Evolutionary conservation across 2,888 invertebrate genomes (phyloP), one percentile per base, ranked within the genome.

Genomic region (Notodonta dromedarius): DNA sequence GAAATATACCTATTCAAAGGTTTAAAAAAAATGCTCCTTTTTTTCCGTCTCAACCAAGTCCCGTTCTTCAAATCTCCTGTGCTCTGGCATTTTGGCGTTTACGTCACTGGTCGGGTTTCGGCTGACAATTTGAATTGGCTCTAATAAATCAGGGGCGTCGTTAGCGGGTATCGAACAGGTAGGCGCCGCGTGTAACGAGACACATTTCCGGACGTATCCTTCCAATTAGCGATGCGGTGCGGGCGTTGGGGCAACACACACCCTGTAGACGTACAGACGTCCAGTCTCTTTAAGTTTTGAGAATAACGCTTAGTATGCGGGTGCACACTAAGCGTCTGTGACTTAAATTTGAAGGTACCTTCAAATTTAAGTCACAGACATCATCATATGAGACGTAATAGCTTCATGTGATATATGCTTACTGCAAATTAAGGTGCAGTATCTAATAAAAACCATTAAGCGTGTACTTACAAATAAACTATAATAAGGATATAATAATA

Each of bases 161-260:
- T 86, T 86, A 84, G 84, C 66, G 69, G 57, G 64, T 53, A 58
- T 44, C 62, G 72, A 80, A 80, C 83, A 85, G 85, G 87, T 85
- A 83, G 84, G 84, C 78, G 79, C 79, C 75, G 69, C 69, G 78
- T 83, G 86, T 91, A 91, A 90, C 90, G 85, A 92, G 90, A 90
- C 90, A 88, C 86, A 86, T 87, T 86, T 87, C 87, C 88, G 86
- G 84, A 83, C 83, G 86, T 87, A 89, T 90, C 89, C 88, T 85
- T 86, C 92, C 91, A 92, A 93, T 92, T 91, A 92, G 89, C 78
- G 84, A 69, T 42, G 51, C 67, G 71, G 73, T 66, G 78, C 69
- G 77, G 70, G 70, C 67, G 69, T 72, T 70, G 70, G 77, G 70
- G 60, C 11, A 16, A 16, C 50, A 50, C 16, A 9, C 16, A 50